Evolutionary conservation across 2,888 invertebrate genomes (phyloP).

Genomic region (Stenolophus ochropezus): DNA sequence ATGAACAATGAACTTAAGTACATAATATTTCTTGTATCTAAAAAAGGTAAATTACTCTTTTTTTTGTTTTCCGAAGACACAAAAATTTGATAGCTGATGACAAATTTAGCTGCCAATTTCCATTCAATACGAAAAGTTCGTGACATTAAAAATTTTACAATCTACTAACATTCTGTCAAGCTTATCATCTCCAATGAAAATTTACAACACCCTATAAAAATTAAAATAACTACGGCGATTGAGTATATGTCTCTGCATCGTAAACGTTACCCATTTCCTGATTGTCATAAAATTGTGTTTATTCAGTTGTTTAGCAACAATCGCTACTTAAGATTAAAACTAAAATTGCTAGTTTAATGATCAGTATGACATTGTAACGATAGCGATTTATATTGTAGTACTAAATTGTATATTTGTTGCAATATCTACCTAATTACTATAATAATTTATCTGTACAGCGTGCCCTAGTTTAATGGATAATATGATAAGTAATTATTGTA

Average conservation of each 20-base stretch:
- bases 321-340: neutral
- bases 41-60: too few relatives aligned
- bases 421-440: neutral
- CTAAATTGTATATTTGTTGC: neutral
- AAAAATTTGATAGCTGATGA: neutral
- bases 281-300: neutral
- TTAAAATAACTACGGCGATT: neutral
- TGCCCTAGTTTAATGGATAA: neutral
- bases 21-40: too few relatives aligned
- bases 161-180: neutral
- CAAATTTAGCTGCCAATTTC: neutral
- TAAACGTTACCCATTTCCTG: neutral
- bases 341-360: neutral
- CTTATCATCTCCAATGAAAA: neutral
- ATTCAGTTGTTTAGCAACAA: neutral
- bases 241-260: neutral
- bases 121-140: neutral
- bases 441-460: neutral
- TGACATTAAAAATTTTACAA: neutral
- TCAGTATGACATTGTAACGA: neutral
- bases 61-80: too few relatives aligned
- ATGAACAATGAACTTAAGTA: too few relatives aligned
- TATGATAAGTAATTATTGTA: conserved; percentile 3
- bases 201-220: neutral
- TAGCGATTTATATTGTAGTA: neutral